phyloP scores from a whole-genome alignment of 64 coral and sea anemone genomes.

The Montipora cactus region DNA sequence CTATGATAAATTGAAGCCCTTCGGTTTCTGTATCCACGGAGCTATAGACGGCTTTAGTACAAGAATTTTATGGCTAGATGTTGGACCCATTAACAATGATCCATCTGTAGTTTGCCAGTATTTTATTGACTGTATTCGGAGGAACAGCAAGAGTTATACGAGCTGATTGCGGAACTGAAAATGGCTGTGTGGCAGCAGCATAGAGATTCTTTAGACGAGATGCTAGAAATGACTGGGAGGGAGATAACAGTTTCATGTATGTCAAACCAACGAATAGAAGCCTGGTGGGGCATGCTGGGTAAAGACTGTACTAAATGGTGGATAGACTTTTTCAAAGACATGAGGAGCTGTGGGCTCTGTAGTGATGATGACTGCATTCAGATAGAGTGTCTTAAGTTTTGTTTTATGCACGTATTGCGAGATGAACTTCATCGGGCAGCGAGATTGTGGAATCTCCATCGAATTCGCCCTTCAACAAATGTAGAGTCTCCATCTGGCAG shows the following conservation, averaged over 20 bases:
- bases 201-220: too few relatives aligned
- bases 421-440: slow-evolving; percentile 41
- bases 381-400: slow-evolving; percentile 48
- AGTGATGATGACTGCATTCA: slow-evolving; percentile 49
- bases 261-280: not conserved
- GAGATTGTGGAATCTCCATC: slow-evolving; percentile 46
- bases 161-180: slow-evolving; percentile 14
- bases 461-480: slow-evolving; percentile 39
- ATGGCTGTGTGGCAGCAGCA: not conserved
- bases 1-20: too few relatives aligned
- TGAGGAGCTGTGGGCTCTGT: slow-evolving; percentile 34
- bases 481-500: slow-evolving; percentile 26
- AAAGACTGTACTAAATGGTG: slow-evolving; percentile 54
- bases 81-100: not conserved
- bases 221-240: not conserved
- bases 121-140: slow-evolving; percentile 21
- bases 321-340: slow-evolving; percentile 5
- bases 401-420: slow-evolving; percentile 35
- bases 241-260: slow-evolving; percentile 61
- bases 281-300: slow-evolving; percentile 25
- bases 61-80: not conserved
- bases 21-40: not conserved
- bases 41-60: not conserved
- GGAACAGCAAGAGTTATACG: not conserved
- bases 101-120: slow-evolving; percentile 1